Evolutionary conservation across 1,140 invertebrate species (phyloP), one percentile per base, ranked within the genome.

Genomic region (Drosophila asahinai): DNA sequence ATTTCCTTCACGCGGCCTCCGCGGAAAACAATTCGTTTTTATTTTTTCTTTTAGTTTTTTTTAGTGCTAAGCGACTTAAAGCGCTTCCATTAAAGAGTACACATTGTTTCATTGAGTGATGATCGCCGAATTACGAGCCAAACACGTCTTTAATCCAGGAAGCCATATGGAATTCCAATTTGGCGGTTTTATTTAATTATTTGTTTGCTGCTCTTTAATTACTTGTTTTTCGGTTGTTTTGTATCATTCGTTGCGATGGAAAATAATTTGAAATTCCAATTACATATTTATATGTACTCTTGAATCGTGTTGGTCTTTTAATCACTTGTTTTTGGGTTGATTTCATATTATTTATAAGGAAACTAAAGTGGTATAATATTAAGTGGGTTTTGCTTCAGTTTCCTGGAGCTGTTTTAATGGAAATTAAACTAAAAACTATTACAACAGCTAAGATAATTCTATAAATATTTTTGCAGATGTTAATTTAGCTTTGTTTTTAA

Each of bases 81-180:
- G 75, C 72, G 60, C 45, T 75, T 64, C 52, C 67, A 71, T 71
- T 71, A 71, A 67, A 67, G 63, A 68, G 63, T 55, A 55, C 63
- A 71, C 67, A 55, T 30, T 43, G 33, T 68, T 71, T 71, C 63
- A 71, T 68, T 71, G 63, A 71, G 67, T 48, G 49, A 71, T 71
- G 67, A 71, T 71, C 65, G 67, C 33, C 42, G 63, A 66, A 66
- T 66, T 66, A 66, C 63, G 54, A 66, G 30, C 42, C 30, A 17
- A 66, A 66, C 63, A 66, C 36, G 40, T 58, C 15, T 55, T 66
- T 47, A 66, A 66, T 66, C 63, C 58, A 19, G 63, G 63, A 65
- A 65, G 58, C 57, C 5, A 45, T 43, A 62, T 33, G 63, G 30
- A 25, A 62, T 45, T 45, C 27, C 40, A 62, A 65, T 36, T 62